These are phyloP conservation scores for Anoplius nigerrimus DNA, from an alignment of 2,888 invertebrate genomes.

Conservation along the genomic window DNA sequence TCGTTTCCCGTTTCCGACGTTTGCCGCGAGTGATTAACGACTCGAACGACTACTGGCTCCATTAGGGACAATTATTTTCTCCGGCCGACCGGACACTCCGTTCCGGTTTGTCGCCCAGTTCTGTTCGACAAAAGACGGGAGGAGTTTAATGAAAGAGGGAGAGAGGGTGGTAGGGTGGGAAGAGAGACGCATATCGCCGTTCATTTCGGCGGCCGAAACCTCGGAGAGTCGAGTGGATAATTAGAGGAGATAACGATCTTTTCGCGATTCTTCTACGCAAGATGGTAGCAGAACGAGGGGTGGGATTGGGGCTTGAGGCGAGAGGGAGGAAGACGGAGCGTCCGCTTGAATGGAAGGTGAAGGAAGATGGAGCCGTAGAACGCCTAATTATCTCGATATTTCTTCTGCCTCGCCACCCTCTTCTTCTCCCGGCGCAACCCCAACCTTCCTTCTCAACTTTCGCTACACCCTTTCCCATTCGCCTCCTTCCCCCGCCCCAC, in stretches of 20 bases:
- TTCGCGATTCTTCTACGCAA: constrained; percentile 18
- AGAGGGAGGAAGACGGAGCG: background rate
- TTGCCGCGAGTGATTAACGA: background rate
- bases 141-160: background rate
- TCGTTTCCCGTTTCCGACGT: background rate
- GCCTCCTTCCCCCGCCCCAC: constrained; percentile 8
- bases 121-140: too few relatives aligned
- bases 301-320: background rate
- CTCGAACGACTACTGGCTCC: background rate
- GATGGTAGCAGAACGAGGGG: background rate
- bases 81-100: background rate
- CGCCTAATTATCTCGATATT: constrained; percentile 39
- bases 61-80: background rate
- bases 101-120: background rate
- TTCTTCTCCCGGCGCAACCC: constrained; percentile 7
- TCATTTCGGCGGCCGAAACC: constrained; percentile 1
- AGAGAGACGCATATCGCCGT: background rate
- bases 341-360: background rate
- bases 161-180: background rate
- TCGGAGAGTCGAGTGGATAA: constrained; percentile 26
- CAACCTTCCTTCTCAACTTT: too few relatives aligned
- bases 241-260: constrained; percentile 27
- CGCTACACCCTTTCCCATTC: constrained; percentile 3
- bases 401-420: constrained; percentile 18
- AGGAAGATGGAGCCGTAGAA: background rate